These are phyloP conservation scores for Heliothis peltigera DNA, from an alignment of 2,888 invertebrate species.

Conservation along the genomic window DNA sequence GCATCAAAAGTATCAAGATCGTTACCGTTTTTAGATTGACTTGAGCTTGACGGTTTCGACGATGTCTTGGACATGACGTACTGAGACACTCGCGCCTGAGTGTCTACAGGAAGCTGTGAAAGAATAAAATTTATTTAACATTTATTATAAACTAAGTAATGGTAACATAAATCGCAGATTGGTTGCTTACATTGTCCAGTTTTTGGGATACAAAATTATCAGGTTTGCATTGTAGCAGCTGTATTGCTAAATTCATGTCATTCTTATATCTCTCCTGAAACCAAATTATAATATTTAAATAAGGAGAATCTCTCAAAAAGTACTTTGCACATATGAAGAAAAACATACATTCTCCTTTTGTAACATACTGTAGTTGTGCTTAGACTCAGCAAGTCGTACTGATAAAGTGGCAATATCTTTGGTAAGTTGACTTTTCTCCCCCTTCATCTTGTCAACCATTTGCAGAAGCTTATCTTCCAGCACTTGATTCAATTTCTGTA, in stretches of 20 bases:
- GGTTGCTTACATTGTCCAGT: constrained; percentile 94
- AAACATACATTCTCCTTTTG: constrained; percentile 94
- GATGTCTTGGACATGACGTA: constrained; percentile 92
- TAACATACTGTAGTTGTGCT: constrained; percentile 94
- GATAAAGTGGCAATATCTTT: constrained; percentile 96
- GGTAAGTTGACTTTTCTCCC: constrained; percentile 95
- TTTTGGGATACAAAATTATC: constrained; percentile 98
- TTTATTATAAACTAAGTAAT: constrained; percentile 33
- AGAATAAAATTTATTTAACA: constrained; percentile 45
- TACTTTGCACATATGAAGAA: constrained; percentile 5
- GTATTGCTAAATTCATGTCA: constrained; percentile 98
- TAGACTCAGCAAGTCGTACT: constrained; percentile 95
- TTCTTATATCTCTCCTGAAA: constrained; percentile 97
- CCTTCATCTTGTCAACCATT: constrained; percentile 97
- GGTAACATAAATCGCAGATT: constrained; percentile 15
- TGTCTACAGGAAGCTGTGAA: constrained; percentile 95
- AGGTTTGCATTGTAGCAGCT: constrained; percentile 98
- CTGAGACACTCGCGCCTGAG: constrained; percentile 96
- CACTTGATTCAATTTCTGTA: constrained; percentile 98
- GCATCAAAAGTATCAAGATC: constrained; percentile 89
- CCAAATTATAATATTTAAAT: constrained; percentile 16
- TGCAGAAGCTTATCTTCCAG: constrained; percentile 98
- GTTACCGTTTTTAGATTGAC: constrained; percentile 79
- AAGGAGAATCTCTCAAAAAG: constrained; percentile 9
- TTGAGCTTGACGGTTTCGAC: constrained; percentile 82